phyloP scores from a whole-genome alignment of 1,140 invertebrate genomes.

The Drosophila subpulchrella region DNA sequence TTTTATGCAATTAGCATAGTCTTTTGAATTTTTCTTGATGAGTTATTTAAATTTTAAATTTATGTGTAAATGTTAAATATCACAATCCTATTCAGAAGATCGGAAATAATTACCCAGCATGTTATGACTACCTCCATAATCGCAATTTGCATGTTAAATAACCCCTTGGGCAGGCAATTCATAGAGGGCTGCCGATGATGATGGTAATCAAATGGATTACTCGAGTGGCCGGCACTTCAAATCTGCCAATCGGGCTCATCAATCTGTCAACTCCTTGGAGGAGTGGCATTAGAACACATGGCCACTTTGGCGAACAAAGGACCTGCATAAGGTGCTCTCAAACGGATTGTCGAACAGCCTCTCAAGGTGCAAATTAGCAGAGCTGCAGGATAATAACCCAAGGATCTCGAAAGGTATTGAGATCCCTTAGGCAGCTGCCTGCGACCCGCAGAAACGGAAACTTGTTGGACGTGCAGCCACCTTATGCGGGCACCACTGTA shows the following conservation, averaged over 20 bases:
- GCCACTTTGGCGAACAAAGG: slow-evolving; percentile 62
- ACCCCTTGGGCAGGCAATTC: background rate
- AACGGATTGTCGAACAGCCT: slow-evolving; percentile 9
- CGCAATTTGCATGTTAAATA: slow-evolving; percentile 22
- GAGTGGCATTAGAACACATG: slow-evolving; percentile 38
- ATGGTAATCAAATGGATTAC: slow-evolving; percentile 53
- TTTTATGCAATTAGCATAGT: too few species aligned
- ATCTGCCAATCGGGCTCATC: slow-evolving; percentile 62
- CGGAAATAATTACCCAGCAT: background rate
- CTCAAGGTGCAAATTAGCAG: slow-evolving; percentile 77
- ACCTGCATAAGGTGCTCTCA: slow-evolving; percentile 56
- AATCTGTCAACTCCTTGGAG: slow-evolving; percentile 66
- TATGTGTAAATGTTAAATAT: background rate
- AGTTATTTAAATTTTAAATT: too few species aligned
- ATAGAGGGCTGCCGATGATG: slow-evolving; percentile 15
- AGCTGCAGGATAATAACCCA: slow-evolving; percentile 32
- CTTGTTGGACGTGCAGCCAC: slow-evolving; percentile 24
- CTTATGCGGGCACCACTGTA: slow-evolving; percentile 43
- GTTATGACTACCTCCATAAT: slow-evolving; percentile 2
- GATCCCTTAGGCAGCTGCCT: slow-evolving; percentile 22
- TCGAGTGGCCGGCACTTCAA: slow-evolving; percentile 45
- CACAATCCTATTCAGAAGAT: background rate
- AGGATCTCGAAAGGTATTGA: slow-evolving; percentile 7
- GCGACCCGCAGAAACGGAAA: slow-evolving; percentile 36
- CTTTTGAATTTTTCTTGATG: too few species aligned